Percentiles rank a stretch among this genome's conserved stretches.
phyloP scores from a whole-genome alignment of 2,113 vertebrate species.

The Cromileptes altivelis region DNA sequence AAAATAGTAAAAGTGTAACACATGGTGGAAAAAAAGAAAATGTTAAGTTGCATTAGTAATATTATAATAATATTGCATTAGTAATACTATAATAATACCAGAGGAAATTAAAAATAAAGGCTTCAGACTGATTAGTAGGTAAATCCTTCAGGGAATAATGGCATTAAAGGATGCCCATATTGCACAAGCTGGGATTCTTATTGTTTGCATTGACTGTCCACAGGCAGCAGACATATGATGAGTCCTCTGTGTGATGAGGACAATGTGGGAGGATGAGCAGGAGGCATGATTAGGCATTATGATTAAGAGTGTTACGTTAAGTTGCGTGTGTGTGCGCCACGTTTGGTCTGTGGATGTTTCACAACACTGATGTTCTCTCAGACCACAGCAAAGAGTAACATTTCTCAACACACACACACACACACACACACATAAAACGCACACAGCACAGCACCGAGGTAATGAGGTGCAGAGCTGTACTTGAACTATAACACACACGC shows the following conservation, averaged over 20 bases:
- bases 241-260: conserved; percentile 4
- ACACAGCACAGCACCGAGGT: not conserved
- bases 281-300: not conserved
- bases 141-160: not conserved
- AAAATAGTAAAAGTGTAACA: not conserved
- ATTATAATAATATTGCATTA: not conserved
- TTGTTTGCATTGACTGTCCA: not conserved
- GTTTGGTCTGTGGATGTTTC: not conserved
- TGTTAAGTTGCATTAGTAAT: not conserved
- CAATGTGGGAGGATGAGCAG: conserved; percentile 10
- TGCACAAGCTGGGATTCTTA: conserved; percentile 10
- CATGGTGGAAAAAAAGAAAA: not conserved
- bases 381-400: conserved; percentile 11
- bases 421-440: too few relatives aligned
- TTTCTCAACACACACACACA: not conserved
- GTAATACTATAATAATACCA: not conserved
- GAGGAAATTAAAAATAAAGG: not conserved
- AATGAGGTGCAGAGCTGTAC: not conserved
- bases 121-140: not conserved
- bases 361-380: conserved; percentile 7
- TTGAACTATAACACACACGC: not conserved
- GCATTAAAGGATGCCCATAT: not conserved
- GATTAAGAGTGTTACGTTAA: conserved; percentile 34
- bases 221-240: conserved; percentile 9
- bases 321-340: not conserved